Conservation (phyloP, 1,140 invertebrate species). For the Melanaphis sacchari region DNA sequence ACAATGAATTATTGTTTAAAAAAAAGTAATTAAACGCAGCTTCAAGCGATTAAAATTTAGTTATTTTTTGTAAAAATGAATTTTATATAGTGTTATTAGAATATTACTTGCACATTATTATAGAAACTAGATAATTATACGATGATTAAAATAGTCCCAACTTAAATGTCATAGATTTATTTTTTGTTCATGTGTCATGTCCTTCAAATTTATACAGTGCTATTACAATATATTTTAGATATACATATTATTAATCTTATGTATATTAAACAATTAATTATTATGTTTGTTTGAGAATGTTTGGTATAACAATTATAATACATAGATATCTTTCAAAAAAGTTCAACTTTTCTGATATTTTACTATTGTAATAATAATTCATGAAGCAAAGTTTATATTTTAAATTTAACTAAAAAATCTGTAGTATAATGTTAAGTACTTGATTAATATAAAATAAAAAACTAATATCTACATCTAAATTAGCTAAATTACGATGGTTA, state of each 20-base stretch:
- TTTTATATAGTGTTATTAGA: background rate
- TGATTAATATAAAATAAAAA: background rate
- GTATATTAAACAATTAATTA: background rate
- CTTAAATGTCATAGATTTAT: background rate
- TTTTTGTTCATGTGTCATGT: background rate
- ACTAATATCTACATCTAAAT: background rate
- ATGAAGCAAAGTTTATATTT: background rate
- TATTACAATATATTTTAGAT: background rate
- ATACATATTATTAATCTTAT: background rate
- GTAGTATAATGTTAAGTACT: background rate
- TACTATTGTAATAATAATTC: background rate
- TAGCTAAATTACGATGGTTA: background rate
- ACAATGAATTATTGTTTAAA: conserved; percentile 32
- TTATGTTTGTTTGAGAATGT: background rate
- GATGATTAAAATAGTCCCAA: background rate
- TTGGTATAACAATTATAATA: background rate
- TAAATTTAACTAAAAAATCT: background rate
- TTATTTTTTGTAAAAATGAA: conserved; percentile 19
- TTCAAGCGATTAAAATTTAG: conserved; percentile 21
- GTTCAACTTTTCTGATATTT: background rate
- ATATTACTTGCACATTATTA: conserved; percentile 12
- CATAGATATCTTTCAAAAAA: background rate
- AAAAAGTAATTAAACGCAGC: conserved; percentile 33
- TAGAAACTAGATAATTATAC: background rate
- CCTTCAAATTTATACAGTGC: background rate